Evolutionary conservation across 2,888 invertebrate genomes (phyloP).

Genomic region (Gibbula magus): DNA sequence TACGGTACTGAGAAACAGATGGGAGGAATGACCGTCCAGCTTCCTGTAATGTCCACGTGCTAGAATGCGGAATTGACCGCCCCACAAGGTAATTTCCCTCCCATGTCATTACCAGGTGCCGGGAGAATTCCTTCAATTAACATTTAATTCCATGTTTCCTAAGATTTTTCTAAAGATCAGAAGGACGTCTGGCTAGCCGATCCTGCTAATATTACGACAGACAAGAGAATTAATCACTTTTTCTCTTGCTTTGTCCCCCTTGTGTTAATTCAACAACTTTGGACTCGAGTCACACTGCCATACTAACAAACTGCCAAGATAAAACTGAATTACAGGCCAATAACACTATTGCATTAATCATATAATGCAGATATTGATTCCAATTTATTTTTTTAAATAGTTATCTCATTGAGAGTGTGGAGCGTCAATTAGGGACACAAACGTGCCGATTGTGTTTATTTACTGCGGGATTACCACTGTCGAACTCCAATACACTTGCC

Average conservation of each 20-base stretch:
- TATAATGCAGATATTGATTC: conserved; percentile 14
- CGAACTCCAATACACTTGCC: neutral
- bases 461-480: neutral
- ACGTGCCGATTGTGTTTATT: neutral
- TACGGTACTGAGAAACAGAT: neutral
- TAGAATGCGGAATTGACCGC: neutral
- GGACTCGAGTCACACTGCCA: neutral
- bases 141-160: conserved; percentile 25
- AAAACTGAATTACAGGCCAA: neutral
- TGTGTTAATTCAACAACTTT: conserved; percentile 1
- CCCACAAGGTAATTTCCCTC: conserved; percentile 31
- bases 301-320: neutral
- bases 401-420: neutral
- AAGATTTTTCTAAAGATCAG: conserved; percentile 18
- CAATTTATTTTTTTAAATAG: neutral
- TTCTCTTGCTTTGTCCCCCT: conserved; percentile 25
- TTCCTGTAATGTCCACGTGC: neutral
- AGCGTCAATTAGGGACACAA: neutral
- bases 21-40: neutral
- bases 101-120: conserved; percentile 12
- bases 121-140: conserved; percentile 29
- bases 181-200: neutral
- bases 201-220: conserved; percentile 22
- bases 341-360: conserved; percentile 13
- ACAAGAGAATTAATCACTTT: conserved; percentile 31